phyloP scores from a whole-genome alignment of 2,888 invertebrate species.

The Eurytoma adleriae region DNA sequence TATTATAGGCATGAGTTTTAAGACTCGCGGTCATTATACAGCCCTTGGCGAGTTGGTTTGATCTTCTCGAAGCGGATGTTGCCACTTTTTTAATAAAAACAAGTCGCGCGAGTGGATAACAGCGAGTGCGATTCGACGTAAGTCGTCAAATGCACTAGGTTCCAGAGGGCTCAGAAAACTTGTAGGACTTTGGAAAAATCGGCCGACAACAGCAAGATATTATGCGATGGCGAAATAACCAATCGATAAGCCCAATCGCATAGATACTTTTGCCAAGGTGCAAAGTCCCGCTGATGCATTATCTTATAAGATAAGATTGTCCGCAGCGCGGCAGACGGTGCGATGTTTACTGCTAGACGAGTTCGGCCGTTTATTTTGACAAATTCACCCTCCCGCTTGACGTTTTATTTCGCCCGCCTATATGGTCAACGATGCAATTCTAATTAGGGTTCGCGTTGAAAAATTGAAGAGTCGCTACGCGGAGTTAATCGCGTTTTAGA shows the following conservation, averaged over 20 bases:
- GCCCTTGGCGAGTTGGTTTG: no score
- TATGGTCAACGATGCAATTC: not conserved
- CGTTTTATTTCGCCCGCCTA: no score
- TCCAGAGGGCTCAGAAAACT: no score
- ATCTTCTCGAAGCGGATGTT: no score
- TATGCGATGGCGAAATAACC: slow-evolving; percentile 7
- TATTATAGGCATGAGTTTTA: no score
- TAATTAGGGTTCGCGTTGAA: not conserved
- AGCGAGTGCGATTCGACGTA: no score
- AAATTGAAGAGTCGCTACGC: not conserved
- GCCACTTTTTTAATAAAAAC: no score
- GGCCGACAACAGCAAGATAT: no score
- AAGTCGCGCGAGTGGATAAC: no score
- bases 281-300: slow-evolving; percentile 47
- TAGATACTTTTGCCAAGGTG: slow-evolving; percentile 45
- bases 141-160: no score
- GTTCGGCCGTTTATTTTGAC: not conserved
- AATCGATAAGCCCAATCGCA: slow-evolving; percentile 39
- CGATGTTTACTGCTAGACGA: not conserved
- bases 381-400: not conserved
- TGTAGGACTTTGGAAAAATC: no score
- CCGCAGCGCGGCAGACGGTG: not conserved
- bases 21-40: no score
- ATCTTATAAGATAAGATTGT: slow-evolving; percentile 50
- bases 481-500: slow-evolving; percentile 27